These are phyloP conservation scores for Drosophila neocordata DNA, from an alignment of 1,140 invertebrate species.

Conservation along the genomic window DNA sequence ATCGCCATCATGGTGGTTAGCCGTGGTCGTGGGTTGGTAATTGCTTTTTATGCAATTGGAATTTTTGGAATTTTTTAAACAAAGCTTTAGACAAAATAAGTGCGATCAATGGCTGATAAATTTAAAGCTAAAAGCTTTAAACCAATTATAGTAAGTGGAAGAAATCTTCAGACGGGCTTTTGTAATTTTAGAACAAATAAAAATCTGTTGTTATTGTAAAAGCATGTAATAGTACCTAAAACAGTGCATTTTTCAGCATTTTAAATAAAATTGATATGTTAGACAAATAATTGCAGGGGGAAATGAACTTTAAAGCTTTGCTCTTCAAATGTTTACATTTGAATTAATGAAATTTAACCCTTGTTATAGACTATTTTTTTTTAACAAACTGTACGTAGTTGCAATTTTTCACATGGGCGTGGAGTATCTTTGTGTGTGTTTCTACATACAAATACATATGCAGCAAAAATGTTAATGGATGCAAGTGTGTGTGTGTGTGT, in stretches of 20 bases:
- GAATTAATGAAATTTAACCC: neutral
- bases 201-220: too few species aligned
- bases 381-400: conserved; percentile 9
- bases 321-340: neutral
- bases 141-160: neutral
- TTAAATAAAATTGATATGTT: neutral
- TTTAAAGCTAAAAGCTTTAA: conserved; percentile 21
- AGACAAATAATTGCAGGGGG: neutral
- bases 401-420: conserved; percentile 28
- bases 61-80: conserved; percentile 59
- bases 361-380: neutral
- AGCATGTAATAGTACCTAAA: too few species aligned
- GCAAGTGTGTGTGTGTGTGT: neutral
- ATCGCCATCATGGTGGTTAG: conserved; percentile 13
- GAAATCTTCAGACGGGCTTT: conserved; percentile 1
- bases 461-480: neutral
- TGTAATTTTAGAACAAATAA: too few species aligned
- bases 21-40: conserved; percentile 11
- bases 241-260: neutral
- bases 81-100: conserved; percentile 26
- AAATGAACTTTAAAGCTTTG: neutral
- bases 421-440: neutral
- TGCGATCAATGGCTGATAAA: conserved; percentile 39
- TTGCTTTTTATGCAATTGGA: conserved; percentile 16
- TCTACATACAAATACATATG: neutral